Percentiles rank a stretch among this genome's conserved stretches.
phyloP scores from a whole-genome alignment of 2,797 vertebrate genomes.

The Pseudotriccus pelzelni region DNA sequence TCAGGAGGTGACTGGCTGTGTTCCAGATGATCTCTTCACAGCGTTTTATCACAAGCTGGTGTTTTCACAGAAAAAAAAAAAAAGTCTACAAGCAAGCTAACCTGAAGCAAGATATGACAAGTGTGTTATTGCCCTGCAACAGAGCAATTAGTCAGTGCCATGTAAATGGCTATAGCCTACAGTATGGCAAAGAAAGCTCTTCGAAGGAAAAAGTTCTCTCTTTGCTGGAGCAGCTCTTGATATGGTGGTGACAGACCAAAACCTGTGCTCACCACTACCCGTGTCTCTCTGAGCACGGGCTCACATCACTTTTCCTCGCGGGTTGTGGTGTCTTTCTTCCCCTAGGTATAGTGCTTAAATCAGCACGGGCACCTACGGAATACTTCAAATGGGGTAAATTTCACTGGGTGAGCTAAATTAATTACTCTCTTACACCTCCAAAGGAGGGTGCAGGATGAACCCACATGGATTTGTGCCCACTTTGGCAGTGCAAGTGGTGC shows the following conservation, averaged over 20 bases:
- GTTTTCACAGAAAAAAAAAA: background rate
- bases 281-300: rapidly evolving
- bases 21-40: slow-evolving; percentile 31
- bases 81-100: background rate
- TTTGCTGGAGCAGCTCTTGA: background rate
- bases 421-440: background rate
- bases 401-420: background rate
- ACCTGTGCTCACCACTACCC: background rate
- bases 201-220: background rate
- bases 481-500: background rate
- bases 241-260: background rate
- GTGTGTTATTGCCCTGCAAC: background rate
- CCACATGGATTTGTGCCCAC: background rate
- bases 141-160: background rate
- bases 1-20: background rate
- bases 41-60: slow-evolving; percentile 44
- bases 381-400: background rate
- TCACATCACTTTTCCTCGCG: background rate
- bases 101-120: background rate
- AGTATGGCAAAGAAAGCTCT: background rate
- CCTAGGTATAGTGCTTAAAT: background rate
- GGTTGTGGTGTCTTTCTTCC: rapidly evolving
- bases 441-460: background rate
- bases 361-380: background rate
- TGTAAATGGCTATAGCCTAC: background rate